Evolutionary conservation across 2,113 vertebrate species (phyloP).

Genomic region (Myrmecobius fasciatus): DNA sequence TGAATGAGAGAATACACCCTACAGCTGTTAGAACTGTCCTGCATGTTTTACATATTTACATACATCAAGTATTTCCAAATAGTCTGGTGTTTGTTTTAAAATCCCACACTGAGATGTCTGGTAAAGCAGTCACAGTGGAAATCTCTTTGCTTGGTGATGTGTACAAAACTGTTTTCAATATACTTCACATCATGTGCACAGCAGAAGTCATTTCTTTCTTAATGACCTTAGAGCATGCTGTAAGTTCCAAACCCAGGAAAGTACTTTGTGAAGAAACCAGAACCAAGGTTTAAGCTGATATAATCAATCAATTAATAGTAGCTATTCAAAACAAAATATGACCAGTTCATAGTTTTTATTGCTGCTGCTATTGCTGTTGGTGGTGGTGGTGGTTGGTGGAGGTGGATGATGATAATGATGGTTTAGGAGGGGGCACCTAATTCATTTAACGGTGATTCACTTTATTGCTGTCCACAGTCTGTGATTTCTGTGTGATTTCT

Average conservation of each 20-base stretch:
- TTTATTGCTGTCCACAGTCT: constrained; percentile 18
- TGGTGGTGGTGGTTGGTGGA: not conserved
- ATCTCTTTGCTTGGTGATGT: constrained; percentile 72
- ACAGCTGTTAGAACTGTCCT: constrained; percentile 84
- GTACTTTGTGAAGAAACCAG: constrained; percentile 4
- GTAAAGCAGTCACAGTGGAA: constrained; percentile 77
- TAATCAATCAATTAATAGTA: not conserved
- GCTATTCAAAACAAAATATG: not conserved
- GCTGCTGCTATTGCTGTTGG: not conserved
- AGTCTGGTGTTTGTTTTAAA: constrained; percentile 84
- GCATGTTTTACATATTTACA: constrained; percentile 87
- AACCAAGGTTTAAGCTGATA: not conserved
- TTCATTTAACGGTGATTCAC: constrained; percentile 13
- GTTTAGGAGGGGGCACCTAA: not conserved
- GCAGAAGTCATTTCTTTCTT: not conserved
- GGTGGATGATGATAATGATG: not conserved
- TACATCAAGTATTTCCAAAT: constrained; percentile 85
- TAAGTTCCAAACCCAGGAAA: not conserved
- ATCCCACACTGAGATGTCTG: constrained; percentile 78
- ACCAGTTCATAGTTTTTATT: not conserved
- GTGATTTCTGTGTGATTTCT: constrained; percentile 4
- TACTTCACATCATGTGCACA: constrained; percentile 38
- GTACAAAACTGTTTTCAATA: constrained; percentile 74
- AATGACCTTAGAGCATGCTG: constrained; percentile 21
- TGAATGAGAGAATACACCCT: constrained; percentile 74